A percentile compares a stretch with the other conserved stretches of the same genome.
phyloP scores from a whole-genome alignment of 2,888 invertebrate genomes.

The Abscondita cerata region DNA sequence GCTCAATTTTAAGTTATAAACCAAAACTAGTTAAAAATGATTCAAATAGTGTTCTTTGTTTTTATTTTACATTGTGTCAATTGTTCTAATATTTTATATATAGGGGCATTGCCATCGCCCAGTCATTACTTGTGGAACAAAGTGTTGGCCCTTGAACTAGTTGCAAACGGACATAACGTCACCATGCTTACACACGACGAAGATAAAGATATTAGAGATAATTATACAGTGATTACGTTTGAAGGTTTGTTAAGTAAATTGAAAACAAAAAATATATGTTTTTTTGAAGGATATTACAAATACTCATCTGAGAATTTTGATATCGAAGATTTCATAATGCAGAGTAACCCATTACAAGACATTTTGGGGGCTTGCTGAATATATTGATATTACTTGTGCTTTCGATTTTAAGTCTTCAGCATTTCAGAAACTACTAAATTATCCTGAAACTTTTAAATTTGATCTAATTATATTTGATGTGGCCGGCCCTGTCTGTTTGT shows the following conservation, averaged over 20 bases:
- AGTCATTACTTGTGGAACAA: conserved; percentile 21
- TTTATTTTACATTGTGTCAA: neutral
- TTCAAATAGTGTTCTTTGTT: neutral
- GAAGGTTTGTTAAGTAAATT: conserved; percentile 10
- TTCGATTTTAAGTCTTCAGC: conserved; percentile 31
- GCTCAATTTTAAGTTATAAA: too few relatives aligned
- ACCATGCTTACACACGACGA: conserved; percentile 16
- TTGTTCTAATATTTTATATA: conserved; percentile 11
- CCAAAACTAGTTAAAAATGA: too few relatives aligned
- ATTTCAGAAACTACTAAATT: conserved; percentile 32
- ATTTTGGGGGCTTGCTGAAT: neutral
- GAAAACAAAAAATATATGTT: neutral
- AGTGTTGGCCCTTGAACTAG: neutral
- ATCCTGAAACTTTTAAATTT: conserved; percentile 39
- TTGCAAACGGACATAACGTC: conserved; percentile 13
- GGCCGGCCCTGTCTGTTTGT: conserved; percentile 34
- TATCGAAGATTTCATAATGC: neutral
- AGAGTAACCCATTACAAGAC: neutral
- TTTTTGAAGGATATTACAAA: conserved; percentile 1
- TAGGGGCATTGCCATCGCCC: conserved; percentile 8
- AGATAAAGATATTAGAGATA: neutral
- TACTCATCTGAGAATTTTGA: neutral
- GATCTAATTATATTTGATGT: conserved; percentile 42
- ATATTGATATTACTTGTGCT: too few relatives aligned
- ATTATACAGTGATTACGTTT: conserved; percentile 9